phyloP scores from a whole-genome alignment of 2,797 vertebrate genomes.

The Syngnathus rostellatus region DNA sequence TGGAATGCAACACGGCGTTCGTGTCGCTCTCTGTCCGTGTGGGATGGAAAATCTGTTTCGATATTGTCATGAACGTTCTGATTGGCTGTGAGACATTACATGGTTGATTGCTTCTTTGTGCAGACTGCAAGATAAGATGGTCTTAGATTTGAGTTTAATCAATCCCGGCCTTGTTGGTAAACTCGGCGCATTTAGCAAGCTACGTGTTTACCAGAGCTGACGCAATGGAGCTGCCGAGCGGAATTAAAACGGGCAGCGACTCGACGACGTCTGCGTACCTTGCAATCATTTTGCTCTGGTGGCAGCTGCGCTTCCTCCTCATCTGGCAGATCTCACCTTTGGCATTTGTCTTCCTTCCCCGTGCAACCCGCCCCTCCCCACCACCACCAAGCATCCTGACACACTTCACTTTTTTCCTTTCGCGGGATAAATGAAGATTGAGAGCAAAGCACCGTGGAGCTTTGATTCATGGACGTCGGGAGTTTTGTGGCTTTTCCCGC shows the following conservation, averaged over 20 bases:
- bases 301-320: slow-evolving; percentile 55
- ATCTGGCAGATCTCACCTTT: slow-evolving; percentile 31
- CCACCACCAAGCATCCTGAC: slow-evolving; percentile 61
- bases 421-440: slow-evolving; percentile 89
- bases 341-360: slow-evolving; percentile 53
- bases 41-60: too few relatives aligned
- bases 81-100: not conserved
- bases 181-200: not conserved
- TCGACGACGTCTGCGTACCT: slow-evolving; percentile 40
- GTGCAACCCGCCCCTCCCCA: slow-evolving; percentile 29
- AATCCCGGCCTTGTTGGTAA: not conserved
- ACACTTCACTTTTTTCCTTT: slow-evolving; percentile 70
- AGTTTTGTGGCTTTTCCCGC: slow-evolving; percentile 54
- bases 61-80: not conserved
- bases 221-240: slow-evolving; percentile 16
- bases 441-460: slow-evolving; percentile 80
- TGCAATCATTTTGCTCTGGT: slow-evolving; percentile 46
- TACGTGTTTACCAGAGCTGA: not conserved
- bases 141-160: too few relatives aligned
- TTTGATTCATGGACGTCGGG: slow-evolving; percentile 86
- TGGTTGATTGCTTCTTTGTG: not conserved
- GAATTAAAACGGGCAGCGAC: slow-evolving; percentile 18
- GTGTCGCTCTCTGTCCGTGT: slow-evolving; percentile 51
- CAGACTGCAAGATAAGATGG: too few relatives aligned
- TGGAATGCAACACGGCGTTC: slow-evolving; percentile 60